phyloP scores from a whole-genome alignment of 2,888 invertebrate genomes.

The Sinhomidia bicolor region DNA sequence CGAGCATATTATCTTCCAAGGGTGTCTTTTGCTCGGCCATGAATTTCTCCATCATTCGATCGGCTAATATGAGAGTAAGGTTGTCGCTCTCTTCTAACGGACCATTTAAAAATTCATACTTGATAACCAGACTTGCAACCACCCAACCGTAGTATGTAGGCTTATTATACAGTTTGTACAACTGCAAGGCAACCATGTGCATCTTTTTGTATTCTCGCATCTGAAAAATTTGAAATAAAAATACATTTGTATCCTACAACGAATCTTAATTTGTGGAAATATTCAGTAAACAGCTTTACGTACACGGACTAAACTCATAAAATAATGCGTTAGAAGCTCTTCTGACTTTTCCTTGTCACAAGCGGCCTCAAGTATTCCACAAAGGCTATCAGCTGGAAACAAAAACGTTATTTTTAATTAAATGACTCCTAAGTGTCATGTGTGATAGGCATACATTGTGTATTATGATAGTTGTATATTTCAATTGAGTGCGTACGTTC shows the following conservation, averaged over 20 bases:
- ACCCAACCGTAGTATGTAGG: slow-evolving; percentile 99
- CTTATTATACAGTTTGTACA: slow-evolving; percentile 95
- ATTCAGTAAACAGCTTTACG: no score
- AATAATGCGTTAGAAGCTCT: slow-evolving; percentile 95
- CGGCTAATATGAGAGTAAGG: slow-evolving; percentile 90
- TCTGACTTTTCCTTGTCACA: slow-evolving; percentile 92
- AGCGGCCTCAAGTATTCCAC: slow-evolving; percentile 94
- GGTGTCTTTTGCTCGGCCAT: slow-evolving; percentile 89
- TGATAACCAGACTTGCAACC: slow-evolving; percentile 93
- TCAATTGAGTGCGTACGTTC: slow-evolving; percentile 88
- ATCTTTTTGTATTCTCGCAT: slow-evolving; percentile 94
- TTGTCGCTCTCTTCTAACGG: not conserved
- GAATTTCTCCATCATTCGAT: slow-evolving; percentile 96
- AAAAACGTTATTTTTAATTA: no score
- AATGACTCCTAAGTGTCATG: no score
- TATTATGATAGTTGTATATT: no score
- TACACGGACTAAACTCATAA: slow-evolving; percentile 95
- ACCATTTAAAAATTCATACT: slow-evolving; percentile 69
- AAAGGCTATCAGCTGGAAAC: slow-evolving; percentile 92
- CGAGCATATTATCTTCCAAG: slow-evolving; percentile 95
- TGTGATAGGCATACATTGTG: no score
- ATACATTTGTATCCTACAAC: not conserved
- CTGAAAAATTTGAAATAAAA: slow-evolving; percentile 47
- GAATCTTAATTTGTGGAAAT: no score
- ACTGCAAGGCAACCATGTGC: slow-evolving; percentile 92